Conservation (phyloP, 1,140 invertebrate species). For the Caenorhabditis elegans region DNA sequence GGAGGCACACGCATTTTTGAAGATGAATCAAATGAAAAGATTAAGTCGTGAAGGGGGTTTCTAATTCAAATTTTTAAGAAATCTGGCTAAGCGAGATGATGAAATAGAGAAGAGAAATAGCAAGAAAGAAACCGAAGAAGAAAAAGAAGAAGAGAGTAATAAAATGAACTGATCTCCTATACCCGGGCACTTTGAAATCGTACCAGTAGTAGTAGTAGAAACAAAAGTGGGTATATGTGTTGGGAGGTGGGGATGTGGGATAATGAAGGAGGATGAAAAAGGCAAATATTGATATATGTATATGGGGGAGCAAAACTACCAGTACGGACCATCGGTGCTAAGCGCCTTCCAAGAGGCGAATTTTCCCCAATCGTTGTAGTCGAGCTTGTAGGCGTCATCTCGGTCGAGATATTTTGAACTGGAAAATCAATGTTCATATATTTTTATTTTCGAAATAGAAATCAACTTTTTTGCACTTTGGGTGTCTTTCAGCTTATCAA, state of each 20-base stretch:
- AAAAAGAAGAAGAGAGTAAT: background rate
- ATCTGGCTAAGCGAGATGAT: background rate
- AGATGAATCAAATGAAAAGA: background rate
- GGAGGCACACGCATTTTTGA: background rate
- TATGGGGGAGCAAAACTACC: constrained; percentile 72
- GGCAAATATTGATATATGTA: too few species aligned
- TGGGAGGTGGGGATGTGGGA: too few species aligned
- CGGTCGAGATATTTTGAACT: constrained; percentile 58
- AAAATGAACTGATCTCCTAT: background rate
- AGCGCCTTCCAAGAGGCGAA: constrained; percentile 77
- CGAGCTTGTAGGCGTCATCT: constrained; percentile 70
- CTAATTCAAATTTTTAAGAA: background rate
- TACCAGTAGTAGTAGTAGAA: constrained; percentile 24
- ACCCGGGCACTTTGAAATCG: constrained; percentile 32
- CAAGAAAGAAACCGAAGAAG: too few species aligned
- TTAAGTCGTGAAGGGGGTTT: background rate
- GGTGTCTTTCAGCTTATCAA: too few species aligned
- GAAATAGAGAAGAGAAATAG: too few species aligned
- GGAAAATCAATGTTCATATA: background rate
- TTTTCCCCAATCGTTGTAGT: constrained; percentile 72
- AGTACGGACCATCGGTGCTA: constrained; percentile 74
- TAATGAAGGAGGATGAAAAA: too few species aligned
- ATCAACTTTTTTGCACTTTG: too few species aligned
- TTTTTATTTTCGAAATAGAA: too few species aligned
- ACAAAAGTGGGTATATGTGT: constrained; percentile 14